A percentile compares a stretch with the other conserved stretches of the same genome.
These are phyloP conservation scores for Drosophila sordidapex DNA, from an alignment of 2,888 invertebrate species.

Conservation along the genomic window DNA sequence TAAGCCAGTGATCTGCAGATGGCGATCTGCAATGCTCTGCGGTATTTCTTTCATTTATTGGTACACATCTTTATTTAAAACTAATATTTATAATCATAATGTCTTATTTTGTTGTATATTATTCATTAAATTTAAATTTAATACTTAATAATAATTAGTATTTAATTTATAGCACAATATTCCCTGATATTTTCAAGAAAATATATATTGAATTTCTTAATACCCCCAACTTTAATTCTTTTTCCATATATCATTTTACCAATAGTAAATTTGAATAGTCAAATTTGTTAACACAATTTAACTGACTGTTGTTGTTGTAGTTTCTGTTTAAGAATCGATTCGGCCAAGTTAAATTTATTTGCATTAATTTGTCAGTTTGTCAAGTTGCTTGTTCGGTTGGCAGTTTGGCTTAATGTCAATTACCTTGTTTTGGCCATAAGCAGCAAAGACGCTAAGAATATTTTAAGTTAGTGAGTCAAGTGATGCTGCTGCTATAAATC, in stretches of 20 bases:
- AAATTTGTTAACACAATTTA: constrained; percentile 12
- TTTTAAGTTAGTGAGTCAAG: neutral
- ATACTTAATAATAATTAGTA: too few species aligned
- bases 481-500: constrained; percentile 45
- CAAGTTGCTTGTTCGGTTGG: constrained; percentile 36
- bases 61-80: neutral
- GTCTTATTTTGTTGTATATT: neutral
- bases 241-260: neutral
- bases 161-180: neutral
- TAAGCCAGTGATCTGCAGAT: neutral
- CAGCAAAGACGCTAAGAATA: constrained; percentile 26
- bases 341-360: constrained; percentile 62
- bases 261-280: neutral
- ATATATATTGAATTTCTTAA: neutral
- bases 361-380: constrained; percentile 72
- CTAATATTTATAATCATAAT: neutral
- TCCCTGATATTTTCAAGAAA: neutral
- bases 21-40: neutral
- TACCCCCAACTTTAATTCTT: neutral
- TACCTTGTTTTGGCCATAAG: constrained; percentile 64
- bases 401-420: constrained; percentile 66
- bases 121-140: neutral
- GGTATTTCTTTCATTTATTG: neutral
- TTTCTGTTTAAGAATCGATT: constrained; percentile 39
- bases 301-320: neutral